Conservation (phyloP, 2,113 vertebrate species). For the Dicentrarchus labrax region DNA sequence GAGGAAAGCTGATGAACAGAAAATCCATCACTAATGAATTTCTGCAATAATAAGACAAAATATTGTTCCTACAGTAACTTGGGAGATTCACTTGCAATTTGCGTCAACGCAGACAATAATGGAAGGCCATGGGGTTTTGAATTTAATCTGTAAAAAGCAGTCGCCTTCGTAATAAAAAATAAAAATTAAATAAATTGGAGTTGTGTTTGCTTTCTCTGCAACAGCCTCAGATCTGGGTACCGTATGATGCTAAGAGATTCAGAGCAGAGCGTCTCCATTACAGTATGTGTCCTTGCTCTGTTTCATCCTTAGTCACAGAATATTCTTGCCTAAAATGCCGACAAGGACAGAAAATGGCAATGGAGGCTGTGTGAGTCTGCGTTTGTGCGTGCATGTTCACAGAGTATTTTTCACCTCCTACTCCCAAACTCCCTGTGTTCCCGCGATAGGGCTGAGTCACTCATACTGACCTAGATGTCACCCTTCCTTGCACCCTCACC, state of each 20-base stretch:
- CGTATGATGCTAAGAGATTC: slow-evolving; percentile 33
- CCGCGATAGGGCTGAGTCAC: slow-evolving; percentile 72
- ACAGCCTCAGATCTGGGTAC: slow-evolving; percentile 3
- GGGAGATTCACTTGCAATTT: slow-evolving; percentile 46
- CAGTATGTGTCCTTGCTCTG: slow-evolving; percentile 17
- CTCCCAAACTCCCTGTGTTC: slow-evolving; percentile 53
- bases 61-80: slow-evolving; percentile 57
- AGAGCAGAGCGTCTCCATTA: slow-evolving; percentile 1
- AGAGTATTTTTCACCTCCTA: slow-evolving; percentile 61
- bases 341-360: slow-evolving; percentile 8
- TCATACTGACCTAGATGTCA: slow-evolving; percentile 74
- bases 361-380: not conserved
- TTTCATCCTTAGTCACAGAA: slow-evolving; percentile 34
- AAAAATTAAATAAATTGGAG: slow-evolving; percentile 33
- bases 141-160: slow-evolving; percentile 56
- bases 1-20: slow-evolving; percentile 51
- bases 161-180: slow-evolving; percentile 30
- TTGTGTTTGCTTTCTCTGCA: slow-evolving; percentile 24
- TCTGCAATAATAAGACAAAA: slow-evolving; percentile 60
- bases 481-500: slow-evolving; percentile 26
- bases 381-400: slow-evolving; percentile 5
- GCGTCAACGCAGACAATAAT: slow-evolving; percentile 37
- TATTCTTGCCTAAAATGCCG: slow-evolving; percentile 19
- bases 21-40: slow-evolving; percentile 67
- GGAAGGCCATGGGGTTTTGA: slow-evolving; percentile 24